Percentiles rank a stretch among this genome's conserved stretches.
phyloP scores from a whole-genome alignment of 35 echinoderm and acorn worm genomes.

The Heliocidaris erythrogramma region DNA sequence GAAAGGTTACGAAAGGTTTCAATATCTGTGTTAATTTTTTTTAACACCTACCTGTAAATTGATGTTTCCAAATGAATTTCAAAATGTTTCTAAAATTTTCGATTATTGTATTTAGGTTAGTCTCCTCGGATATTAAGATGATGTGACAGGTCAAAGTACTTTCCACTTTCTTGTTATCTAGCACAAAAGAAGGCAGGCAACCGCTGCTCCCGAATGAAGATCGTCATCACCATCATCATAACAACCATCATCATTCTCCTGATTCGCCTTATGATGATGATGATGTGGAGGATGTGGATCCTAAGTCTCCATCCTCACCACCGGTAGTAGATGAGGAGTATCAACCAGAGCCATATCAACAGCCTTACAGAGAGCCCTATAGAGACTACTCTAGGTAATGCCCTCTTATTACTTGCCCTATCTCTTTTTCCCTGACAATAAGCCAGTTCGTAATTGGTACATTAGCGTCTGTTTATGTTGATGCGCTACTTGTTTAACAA shows the following conservation, averaged over 20 bases:
- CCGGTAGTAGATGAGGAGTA: constrained; percentile 43
- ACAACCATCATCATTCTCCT: not conserved
- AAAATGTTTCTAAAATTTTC: too few relatives aligned
- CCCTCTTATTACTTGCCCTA: not conserved
- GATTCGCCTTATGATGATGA: constrained; percentile 56
- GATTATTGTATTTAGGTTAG: too few relatives aligned
- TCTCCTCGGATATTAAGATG: too few relatives aligned
- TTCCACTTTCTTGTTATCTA: not conserved
- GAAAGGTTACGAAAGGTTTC: too few relatives aligned
- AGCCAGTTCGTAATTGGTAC: too few relatives aligned
- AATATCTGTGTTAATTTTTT: too few relatives aligned
- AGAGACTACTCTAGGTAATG: constrained; percentile 90
- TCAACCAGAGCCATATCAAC: constrained; percentile 78
- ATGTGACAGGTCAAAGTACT: too few relatives aligned
- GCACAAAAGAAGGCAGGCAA: constrained; percentile 49
- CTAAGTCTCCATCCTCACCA: not conserved
- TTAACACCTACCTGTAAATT: too few relatives aligned
- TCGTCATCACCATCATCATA: constrained; percentile 44
- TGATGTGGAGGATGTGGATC: constrained; percentile 48
- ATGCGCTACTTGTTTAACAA: too few relatives aligned
- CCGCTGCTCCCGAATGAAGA: constrained; percentile 61
- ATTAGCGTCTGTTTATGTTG: too few relatives aligned
- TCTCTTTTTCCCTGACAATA: not conserved
- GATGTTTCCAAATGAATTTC: too few relatives aligned
- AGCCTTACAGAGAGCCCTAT: constrained; percentile 90